A percentile compares a stretch with the other conserved stretches of the same genome.
Evolutionary conservation across 2,113 vertebrate genomes (phyloP).

Genomic region (Upupa epops): DNA sequence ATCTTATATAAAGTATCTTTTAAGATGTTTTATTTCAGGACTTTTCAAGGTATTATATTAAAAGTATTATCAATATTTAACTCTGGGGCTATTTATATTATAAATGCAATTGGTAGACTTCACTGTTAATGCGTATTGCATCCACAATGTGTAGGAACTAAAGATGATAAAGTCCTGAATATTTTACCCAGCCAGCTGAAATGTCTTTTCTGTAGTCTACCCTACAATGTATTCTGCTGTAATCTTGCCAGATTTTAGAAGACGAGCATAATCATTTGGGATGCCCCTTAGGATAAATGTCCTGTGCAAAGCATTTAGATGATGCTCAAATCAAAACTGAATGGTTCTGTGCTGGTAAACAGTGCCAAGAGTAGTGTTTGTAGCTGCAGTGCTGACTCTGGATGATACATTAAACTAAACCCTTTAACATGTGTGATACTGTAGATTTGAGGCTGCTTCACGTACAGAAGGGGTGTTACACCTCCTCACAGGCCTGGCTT

Average conservation of each 20-base stretch:
- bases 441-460: neutral
- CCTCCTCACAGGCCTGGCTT: neutral
- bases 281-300: neutral
- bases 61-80: neutral
- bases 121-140: neutral
- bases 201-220: neutral
- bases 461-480: neutral
- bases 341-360: neutral
- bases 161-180: neutral
- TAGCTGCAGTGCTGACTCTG: slow-evolving; percentile 16
- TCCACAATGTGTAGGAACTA: neutral
- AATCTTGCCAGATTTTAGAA: neutral
- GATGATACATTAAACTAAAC: neutral
- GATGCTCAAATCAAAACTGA: neutral
- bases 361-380: neutral
- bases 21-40: neutral
- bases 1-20: neutral
- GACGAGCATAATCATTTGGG: neutral
- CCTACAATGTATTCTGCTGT: neutral
- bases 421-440: neutral
- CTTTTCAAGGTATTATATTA: too few species aligned
- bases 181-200: neutral
- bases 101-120: neutral
- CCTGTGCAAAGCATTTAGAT: neutral
- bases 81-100: neutral